Base-by-base conservation (phyloP, 2,888 invertebrate genomes). In the Metacarcinus magister region DNA sequence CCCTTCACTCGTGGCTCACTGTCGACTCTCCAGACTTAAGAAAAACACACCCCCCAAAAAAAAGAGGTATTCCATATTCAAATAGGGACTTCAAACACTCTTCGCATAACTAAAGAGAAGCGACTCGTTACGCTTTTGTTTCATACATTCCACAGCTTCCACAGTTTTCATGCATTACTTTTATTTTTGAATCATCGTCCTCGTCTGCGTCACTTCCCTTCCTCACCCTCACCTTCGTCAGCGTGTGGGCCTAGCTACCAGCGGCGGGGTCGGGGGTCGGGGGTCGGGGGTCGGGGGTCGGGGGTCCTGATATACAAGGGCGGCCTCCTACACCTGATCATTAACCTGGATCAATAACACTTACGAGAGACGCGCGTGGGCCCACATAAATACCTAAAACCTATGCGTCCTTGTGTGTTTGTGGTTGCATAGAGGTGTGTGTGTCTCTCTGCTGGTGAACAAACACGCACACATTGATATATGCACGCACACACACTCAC, bases 291-390 rank as follows among this genome's bases (percentile, higher is more conserved):
- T 87, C 87, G 39, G 39, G 39, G 39, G 39, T 39, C 39, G 39
- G 39, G 39, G 87, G n/a, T 87, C 87, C 43, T 94, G 94, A 94
- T 94, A 82, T 94, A 94, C 75, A n/a, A 48, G 16, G 54, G 43
- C 28, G 16, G 67, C 46, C 82, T 92, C 32, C 95, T 95, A 82
- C 39, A 87, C 28, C 39, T 43, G 89, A 32, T 44, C 93, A 95
- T 95, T 95, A 95, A 92, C 48, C 95, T 54, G 95, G 87, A 93
- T 95, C 95, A 95, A 95, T 95, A 95, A 82, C 89, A 54, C 95
- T 93, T 93, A 95, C 93, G 82, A 95, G 48, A 93, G 95, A 93
- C 46, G 60, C 43, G 93, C 95, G 95, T 93, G 93, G 82, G 89
- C 93, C 89, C n/a, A 93, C 93, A 95, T 93, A 95, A 93, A 95